Percentiles rank a stretch among this genome's conserved stretches.
phyloP scores from a whole-genome alignment of 2,113 vertebrate genomes.

The Ellobius talpinus region DNA sequence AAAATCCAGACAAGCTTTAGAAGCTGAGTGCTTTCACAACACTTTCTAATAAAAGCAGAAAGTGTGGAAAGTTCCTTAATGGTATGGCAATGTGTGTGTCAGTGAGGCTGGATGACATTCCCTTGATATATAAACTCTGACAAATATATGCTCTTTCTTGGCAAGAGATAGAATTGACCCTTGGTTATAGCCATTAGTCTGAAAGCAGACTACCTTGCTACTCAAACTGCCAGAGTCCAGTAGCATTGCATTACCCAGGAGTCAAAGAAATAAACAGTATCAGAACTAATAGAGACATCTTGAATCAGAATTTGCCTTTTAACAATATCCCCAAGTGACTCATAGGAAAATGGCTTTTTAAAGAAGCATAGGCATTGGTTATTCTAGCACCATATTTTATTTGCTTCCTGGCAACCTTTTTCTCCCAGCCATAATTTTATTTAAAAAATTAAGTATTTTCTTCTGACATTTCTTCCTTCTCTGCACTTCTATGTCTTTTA shows the following conservation, averaged over 20 bases:
- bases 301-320: conserved; percentile 29
- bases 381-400: background rate
- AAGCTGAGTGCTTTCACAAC: background rate
- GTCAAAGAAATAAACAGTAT: background rate
- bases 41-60: conserved; percentile 48
- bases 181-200: background rate
- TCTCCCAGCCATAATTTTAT: background rate
- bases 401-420: background rate
- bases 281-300: background rate
- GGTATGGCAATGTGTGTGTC: background rate
- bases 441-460: background rate
- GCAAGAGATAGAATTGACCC: background rate
- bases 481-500: background rate
- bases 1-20: background rate
- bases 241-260: background rate
- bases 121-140: background rate
- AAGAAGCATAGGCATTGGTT: background rate
- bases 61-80: background rate
- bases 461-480: background rate
- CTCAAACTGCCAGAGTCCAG: background rate
- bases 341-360: background rate
- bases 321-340: background rate
- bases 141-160: background rate
- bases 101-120: background rate
- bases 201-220: background rate